A percentile compares a stretch with the other conserved stretches of the same genome.
Conservation (phyloP, 2,113 vertebrate species). For the Tachycineta bicolor region DNA sequence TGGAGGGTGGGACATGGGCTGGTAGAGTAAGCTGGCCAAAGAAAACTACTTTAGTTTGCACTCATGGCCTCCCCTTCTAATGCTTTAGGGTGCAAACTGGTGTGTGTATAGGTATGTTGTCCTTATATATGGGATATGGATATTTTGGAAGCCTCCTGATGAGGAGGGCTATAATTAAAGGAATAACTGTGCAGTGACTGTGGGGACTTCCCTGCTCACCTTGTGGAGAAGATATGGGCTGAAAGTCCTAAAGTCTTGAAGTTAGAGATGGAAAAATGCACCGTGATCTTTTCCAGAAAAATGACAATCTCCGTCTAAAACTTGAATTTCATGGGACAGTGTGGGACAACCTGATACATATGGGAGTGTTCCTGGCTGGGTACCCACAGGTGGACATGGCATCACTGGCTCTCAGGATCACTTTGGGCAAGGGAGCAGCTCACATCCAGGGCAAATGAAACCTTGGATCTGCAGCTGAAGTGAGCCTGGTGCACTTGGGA, state of each 20-base stretch:
- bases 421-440: neutral
- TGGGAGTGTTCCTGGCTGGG: neutral
- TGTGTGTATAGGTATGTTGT: neutral
- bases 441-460: neutral
- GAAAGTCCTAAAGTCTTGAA: neutral
- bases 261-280: neutral
- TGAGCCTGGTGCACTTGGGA: neutral
- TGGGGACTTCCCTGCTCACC: neutral
- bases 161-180: neutral
- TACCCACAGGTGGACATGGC: fast-evolving
- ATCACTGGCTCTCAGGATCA: fast-evolving
- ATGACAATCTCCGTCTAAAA: neutral
- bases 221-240: neutral
- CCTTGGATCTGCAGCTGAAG: neutral
- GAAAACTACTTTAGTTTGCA: neutral
- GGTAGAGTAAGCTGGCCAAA: neutral
- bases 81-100: neutral
- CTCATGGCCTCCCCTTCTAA: neutral
- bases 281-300: neutral
- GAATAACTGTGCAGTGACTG: fast-evolving
- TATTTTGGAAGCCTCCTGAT: neutral
- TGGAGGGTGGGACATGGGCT: neutral
- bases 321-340: neutral
- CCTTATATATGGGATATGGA: neutral
- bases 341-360: neutral